Base-by-base conservation (phyloP, 2,113 vertebrate species). In the Macquaria ambigua region DNA sequence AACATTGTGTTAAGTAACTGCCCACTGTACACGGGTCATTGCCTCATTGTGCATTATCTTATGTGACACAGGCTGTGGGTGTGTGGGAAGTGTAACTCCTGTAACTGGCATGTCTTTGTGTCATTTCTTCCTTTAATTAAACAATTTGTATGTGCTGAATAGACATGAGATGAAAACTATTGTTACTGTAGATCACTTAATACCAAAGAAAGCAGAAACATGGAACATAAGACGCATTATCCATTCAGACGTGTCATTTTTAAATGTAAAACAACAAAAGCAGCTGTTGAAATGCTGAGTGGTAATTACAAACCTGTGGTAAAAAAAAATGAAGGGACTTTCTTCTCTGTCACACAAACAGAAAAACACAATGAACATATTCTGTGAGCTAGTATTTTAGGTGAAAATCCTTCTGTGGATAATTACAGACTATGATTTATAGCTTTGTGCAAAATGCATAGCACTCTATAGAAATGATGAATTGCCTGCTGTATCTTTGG, bases 381-480 rank as follows among this genome's bases (percentile, higher is more conserved):
- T 79, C 50, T 87, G 64, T 84, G 55, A 77, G 43, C 55, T 68
- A 15, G 76, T 77, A 53, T 75, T 83, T 11, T 76, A 48, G 3
- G 8, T 68, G 23, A 37, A 62, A n/a, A 63, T 83, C 64, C 48
- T 58, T 52, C 62, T 48, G 28, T 79, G 46, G 81, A 70, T 74
- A 83, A 82, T 93, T 86, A 87, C 59, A 41, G 37, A 62, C n/a
- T 1, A 43, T 90, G 93, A 94, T 93, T 92, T 89, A 92, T 93
- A 73, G 79, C 68, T 25, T 6, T 86, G 85, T 79, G 61, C 63
- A 34, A 86, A 90, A 90, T 79, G 5, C 56, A 52, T 31, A 70
- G 41, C 62, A 72, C 70, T 69, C 25, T 62, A 52, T 56, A 74
- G 81, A 89, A 74, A 88, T 91, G 89, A 94, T 91, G 62, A 91